phyloP scores from a whole-genome alignment of 1,140 invertebrate genomes.

The Ectropis grisescens region DNA sequence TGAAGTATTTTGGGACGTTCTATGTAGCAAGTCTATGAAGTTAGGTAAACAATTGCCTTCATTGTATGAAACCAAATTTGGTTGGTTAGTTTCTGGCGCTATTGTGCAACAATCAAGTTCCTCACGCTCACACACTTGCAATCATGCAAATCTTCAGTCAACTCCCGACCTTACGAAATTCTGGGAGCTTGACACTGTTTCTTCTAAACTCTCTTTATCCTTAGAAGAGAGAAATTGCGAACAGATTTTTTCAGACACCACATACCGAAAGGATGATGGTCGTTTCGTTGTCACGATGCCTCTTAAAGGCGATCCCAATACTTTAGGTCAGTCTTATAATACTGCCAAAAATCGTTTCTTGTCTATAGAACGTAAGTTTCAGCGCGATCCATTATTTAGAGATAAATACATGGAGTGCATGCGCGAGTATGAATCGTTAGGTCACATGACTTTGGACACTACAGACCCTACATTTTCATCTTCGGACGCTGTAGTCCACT shows the following conservation, averaged over 20 bases:
- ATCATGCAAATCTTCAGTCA: not conserved
- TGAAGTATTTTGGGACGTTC: too few relatives aligned
- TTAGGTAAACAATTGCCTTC: too few relatives aligned
- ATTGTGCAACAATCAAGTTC: not conserved
- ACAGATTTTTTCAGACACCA: slow-evolving; percentile 8
- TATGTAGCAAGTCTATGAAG: too few relatives aligned
- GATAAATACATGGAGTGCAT: not conserved
- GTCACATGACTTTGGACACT: not conserved
- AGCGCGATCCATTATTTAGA: not conserved
- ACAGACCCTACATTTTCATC: too few relatives aligned
- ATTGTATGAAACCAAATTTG: not conserved
- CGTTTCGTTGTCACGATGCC: slow-evolving; percentile 15
- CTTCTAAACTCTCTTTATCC: slow-evolving; percentile 1
- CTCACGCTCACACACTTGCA: not conserved
- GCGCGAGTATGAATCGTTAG: not conserved
- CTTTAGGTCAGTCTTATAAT: slow-evolving; percentile 16
- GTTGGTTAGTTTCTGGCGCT: too few relatives aligned
- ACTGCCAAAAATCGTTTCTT: slow-evolving; percentile 15
- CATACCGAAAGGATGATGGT: slow-evolving; percentile 10
- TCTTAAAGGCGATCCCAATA: slow-evolving; percentile 11
- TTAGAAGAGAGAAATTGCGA: slow-evolving; percentile 13
- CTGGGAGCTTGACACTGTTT: slow-evolving; percentile 19
- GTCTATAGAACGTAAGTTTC: slow-evolving; percentile 19
- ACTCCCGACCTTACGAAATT: slow-evolving; percentile 2
- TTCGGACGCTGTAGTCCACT: too few relatives aligned